Base-by-base conservation (phyloP, 2,888 invertebrate genomes). In the Leptinotarsa peninsularis region DNA sequence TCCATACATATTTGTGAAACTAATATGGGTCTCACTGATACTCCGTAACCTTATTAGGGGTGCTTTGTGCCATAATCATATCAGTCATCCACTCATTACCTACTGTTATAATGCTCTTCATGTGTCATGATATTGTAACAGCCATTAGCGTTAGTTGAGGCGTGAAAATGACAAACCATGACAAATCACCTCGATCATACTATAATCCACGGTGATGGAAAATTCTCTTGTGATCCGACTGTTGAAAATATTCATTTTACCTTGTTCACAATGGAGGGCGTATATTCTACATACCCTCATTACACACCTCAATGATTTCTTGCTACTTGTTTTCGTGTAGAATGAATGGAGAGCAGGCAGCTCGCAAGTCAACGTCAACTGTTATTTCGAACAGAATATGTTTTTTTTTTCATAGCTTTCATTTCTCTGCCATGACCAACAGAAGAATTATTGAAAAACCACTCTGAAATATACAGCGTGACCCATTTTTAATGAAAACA, bases 151-250 rank as follows among this genome's bases (percentile, higher is more conserved):
- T 63, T 43, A 63, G 63, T 21, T 63, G 63, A 63, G 63, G 43
- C 58, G 43, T 18, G 21, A 70, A 58, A 27, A 58, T 70, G 70
- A 70, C 70, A 58, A 43, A 58, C 58, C 70, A 58, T 70, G 70
- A 70, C 70, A 70, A 70, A 70, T 70, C 58, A 70, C 70, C 54
- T 58, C 18, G 49, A 58, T 70, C 70, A 49, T 23, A 70, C 49
- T 49, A 70, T 43, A 43, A 43, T 70, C 18, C 13, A 18, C 17
- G n/a, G 58, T 60, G 60, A 70, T 70, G 43, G 60, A 70, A 21
- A 14, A 49, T 49, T 58, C 33, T 27, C 56, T 27, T 56, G 43
- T 63, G 63, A 63, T 10, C n/a, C n/a, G 70, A 52, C 56, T 18
- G 54, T 15, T 27, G 69, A 70, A 21, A 70, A 21, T 23, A 27